These are phyloP conservation scores for Drosophila setosimentum DNA, from an alignment of 2,888 invertebrate species.

Conservation along the genomic window DNA sequence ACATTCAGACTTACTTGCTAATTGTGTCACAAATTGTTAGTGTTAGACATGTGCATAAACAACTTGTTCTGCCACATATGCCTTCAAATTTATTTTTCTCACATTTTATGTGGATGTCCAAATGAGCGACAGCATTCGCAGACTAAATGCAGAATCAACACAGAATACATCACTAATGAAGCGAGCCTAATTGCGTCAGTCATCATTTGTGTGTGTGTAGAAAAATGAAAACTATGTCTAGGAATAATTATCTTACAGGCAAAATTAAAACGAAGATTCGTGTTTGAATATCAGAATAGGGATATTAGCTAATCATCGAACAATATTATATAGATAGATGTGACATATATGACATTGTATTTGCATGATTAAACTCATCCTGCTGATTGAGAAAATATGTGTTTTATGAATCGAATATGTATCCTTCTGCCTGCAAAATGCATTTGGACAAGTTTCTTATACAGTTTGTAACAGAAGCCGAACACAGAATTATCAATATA, in stretches of 20 bases:
- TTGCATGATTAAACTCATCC: not conserved
- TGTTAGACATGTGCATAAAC: slow-evolving; percentile 14
- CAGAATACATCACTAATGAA: not conserved
- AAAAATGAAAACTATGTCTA: not conserved
- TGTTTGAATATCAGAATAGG: not conserved
- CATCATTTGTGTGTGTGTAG: not conserved
- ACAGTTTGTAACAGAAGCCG: not conserved
- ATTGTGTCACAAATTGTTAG: slow-evolving; percentile 14
- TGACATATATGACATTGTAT: not conserved
- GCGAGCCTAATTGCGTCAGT: not conserved
- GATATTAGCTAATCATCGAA: not conserved
- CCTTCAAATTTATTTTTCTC: not conserved
- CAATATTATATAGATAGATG: not conserved
- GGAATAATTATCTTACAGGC: not conserved
- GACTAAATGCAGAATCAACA: not conserved
- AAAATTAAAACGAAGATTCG: not conserved
- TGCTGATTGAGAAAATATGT: not conserved
- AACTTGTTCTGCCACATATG: not conserved
- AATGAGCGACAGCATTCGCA: not conserved
- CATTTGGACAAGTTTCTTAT: no score
- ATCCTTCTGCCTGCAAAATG: no score
- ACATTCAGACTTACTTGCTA: not conserved
- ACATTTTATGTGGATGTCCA: not conserved
- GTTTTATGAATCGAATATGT: not conserved
- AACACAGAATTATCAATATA: not conserved